These are phyloP conservation scores for Seira ritae DNA, from an alignment of 2,888 invertebrate genomes.

Conservation along the genomic window DNA sequence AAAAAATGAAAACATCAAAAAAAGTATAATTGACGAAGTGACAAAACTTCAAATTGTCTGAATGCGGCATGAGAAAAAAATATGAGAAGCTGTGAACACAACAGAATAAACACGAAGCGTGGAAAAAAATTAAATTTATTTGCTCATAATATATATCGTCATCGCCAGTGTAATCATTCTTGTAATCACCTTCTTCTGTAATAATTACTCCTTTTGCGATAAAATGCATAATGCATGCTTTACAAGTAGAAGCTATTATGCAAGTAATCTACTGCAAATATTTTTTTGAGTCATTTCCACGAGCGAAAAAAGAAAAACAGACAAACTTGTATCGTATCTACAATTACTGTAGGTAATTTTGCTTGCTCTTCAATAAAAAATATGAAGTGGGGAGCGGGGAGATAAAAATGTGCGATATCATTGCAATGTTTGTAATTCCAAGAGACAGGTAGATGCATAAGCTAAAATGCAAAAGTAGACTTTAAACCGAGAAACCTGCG, in stretches of 20 bases:
- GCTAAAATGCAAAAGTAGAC: too few relatives aligned
- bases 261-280: not conserved
- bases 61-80: not conserved
- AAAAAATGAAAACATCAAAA: not conserved
- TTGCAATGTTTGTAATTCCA: too few relatives aligned
- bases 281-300: not conserved
- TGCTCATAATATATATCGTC: constrained; percentile 12
- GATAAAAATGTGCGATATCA: too few relatives aligned
- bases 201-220: constrained; percentile 22
- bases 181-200: constrained; percentile 13
- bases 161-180: not conserved
- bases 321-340: too few relatives aligned
- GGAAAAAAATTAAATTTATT: constrained; percentile 39
- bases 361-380: too few relatives aligned
- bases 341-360: too few relatives aligned
- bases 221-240: constrained; percentile 12
- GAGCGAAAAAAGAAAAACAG: not conserved
- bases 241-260: not conserved
- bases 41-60: not conserved
- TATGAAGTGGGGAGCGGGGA: too few relatives aligned
- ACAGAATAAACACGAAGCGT: constrained; percentile 34
- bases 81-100: constrained; percentile 29
- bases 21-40: constrained; percentile 9
- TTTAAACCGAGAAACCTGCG: too few relatives aligned
- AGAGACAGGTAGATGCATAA: too few relatives aligned